These are phyloP conservation scores for Diglossa cyanea DNA, from an alignment of 2,797 vertebrate species.

Conservation along the genomic window DNA sequence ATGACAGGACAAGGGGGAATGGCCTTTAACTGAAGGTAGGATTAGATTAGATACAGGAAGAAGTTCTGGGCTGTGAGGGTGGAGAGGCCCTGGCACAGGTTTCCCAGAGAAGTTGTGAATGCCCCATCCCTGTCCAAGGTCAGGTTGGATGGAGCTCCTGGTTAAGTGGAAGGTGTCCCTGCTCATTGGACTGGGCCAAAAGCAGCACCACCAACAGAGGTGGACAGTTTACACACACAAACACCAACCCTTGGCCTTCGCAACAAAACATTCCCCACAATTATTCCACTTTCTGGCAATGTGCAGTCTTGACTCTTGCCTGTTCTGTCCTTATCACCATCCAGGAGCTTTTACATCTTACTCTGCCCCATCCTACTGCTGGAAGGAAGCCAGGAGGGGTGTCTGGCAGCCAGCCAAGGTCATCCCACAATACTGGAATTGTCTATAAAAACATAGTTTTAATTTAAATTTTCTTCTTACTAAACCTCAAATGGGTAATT, in stretches of 20 bases:
- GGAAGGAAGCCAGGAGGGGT: rapidly evolving
- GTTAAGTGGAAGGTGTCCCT: too few species aligned
- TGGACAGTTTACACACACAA: neutral
- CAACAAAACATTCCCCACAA: neutral
- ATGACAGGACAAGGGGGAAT: neutral
- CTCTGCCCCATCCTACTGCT: neutral
- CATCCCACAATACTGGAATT: neutral
- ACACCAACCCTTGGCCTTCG: neutral
- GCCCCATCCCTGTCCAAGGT: neutral
- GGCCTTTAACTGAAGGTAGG: neutral
- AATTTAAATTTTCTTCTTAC: neutral
- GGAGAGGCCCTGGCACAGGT: neutral
- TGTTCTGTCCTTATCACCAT: rapidly evolving
- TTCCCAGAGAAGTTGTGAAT: neutral
- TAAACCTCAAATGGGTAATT: neutral
- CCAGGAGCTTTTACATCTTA: neutral
- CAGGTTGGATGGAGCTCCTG: neutral
- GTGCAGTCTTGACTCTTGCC: neutral
- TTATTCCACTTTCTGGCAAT: neutral
- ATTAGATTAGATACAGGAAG: neutral
- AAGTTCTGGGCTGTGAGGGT: neutral
- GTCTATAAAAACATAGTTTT: neutral
- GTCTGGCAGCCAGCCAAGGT: neutral
- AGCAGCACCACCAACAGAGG: rapidly evolving
- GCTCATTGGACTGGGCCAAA: neutral